Conservation (phyloP, 2,888 invertebrate species). For the Escarpia spicata region DNA sequence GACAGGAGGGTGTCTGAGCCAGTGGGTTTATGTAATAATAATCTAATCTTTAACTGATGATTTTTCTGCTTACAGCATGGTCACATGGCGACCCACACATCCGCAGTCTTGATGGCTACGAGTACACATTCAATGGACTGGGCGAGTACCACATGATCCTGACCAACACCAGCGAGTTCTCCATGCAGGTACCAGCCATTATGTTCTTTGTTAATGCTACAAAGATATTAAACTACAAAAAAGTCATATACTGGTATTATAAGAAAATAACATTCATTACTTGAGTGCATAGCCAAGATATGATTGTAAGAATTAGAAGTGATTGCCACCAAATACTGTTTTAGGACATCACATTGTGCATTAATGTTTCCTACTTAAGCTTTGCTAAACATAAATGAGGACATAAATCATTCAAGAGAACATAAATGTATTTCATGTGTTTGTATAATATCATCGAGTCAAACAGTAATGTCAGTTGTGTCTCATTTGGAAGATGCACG, state of each 20-base stretch:
- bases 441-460: too few species aligned
- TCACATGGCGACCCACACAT: neutral
- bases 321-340: neutral
- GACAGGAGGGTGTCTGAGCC: too few species aligned
- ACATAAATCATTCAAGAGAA: too few species aligned
- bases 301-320: neutral
- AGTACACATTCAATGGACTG: neutral
- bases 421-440: too few species aligned
- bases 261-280: neutral
- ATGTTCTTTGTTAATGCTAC: neutral
- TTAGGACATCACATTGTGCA: neutral
- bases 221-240: too few species aligned
- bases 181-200: neutral
- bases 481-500: too few species aligned
- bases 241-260: too few species aligned
- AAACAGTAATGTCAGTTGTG: too few species aligned
- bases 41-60: too few species aligned
- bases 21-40: too few species aligned
- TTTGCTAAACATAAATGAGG: too few species aligned
- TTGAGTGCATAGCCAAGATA: neutral
- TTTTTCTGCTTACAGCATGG: neutral
- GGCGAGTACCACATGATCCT: slow-evolving; percentile 3
- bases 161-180: neutral
- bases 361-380: neutral
- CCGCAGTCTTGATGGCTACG: neutral